Conservation (phyloP, 2,888 invertebrate species). For the Sesia bembeciformis region DNA sequence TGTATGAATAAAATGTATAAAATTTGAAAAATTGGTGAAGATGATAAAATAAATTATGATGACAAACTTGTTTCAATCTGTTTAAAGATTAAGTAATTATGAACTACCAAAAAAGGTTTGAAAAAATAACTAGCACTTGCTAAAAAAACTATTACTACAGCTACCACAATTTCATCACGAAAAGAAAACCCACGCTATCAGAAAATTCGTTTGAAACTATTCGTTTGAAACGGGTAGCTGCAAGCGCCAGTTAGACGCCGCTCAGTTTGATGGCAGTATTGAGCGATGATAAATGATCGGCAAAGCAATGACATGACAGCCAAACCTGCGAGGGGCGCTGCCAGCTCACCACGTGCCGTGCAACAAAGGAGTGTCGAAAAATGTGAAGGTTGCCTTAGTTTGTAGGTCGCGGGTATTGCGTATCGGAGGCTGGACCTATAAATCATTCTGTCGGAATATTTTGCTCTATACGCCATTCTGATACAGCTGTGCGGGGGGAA, state of each 20-base stretch:
- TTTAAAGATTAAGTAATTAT: background rate
- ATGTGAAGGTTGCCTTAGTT: slow-evolving; percentile 69
- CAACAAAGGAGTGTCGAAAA: slow-evolving; percentile 60
- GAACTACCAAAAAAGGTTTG: background rate
- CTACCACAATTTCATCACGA: background rate
- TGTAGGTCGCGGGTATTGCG: slow-evolving; percentile 61
- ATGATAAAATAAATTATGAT: slow-evolving; percentile 72
- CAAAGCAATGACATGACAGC: slow-evolving; percentile 63
- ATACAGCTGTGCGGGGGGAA: slow-evolving; percentile 17
- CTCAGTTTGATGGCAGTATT: slow-evolving; percentile 57
- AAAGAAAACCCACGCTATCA: background rate
- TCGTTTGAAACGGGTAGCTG: slow-evolving; percentile 14
- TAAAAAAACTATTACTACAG: background rate
- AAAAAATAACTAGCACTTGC: background rate
- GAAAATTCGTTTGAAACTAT: slow-evolving; percentile 4
- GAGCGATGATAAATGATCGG: slow-evolving; percentile 67
- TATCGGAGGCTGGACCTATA: slow-evolving; percentile 61
- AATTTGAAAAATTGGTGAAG: slow-evolving; percentile 71
- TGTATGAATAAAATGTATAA: slow-evolving; percentile 70
- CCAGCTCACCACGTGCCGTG: slow-evolving; percentile 49
- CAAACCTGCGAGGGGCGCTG: slow-evolving; percentile 59
- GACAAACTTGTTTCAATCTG: slow-evolving; percentile 37
- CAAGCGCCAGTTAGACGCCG: slow-evolving; percentile 66
- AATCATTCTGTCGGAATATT: slow-evolving; percentile 65
- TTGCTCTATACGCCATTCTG: slow-evolving; percentile 41